Evolutionary conservation across 2,113 vertebrate species (phyloP).

Genomic region (Gobio gobio): DNA sequence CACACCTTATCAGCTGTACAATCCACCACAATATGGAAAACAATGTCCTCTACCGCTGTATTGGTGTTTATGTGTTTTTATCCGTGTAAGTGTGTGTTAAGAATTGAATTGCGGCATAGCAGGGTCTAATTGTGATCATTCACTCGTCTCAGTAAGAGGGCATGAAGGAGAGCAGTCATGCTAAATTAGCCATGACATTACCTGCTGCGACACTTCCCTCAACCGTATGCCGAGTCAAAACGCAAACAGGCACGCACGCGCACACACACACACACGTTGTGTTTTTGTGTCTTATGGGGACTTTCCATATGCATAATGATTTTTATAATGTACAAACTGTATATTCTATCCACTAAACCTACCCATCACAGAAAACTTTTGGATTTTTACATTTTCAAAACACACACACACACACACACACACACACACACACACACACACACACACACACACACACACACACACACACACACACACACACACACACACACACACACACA

Average conservation of each 20-base stretch:
- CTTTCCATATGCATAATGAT: no score
- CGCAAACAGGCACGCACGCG: not conserved
- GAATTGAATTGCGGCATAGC: constrained; percentile 14
- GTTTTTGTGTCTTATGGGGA: no score
- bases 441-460: no score
- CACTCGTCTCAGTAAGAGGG: constrained; percentile 38
- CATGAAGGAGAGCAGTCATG: constrained; percentile 36
- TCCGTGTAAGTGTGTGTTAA: constrained; percentile 21
- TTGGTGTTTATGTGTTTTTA: not conserved
- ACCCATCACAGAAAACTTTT: no score
- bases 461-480: no score
- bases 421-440: no score
- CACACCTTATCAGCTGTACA: not conserved
- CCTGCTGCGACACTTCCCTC: constrained; percentile 46
- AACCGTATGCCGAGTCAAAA: constrained; percentile 5
- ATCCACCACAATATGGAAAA: not conserved
- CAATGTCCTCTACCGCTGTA: not conserved
- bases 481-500: no score
- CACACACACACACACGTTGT: no score
- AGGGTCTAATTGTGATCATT: constrained; percentile 39
- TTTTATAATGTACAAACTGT: no score
- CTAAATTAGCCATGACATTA: constrained; percentile 52
- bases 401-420: not conserved
- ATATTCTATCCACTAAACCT: not conserved
- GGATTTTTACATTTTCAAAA: no score